Evolutionary conservation across 2,113 vertebrate species (phyloP), one percentile per base, ranked within the genome.

Genomic region (Caranx ignobilis): DNA sequence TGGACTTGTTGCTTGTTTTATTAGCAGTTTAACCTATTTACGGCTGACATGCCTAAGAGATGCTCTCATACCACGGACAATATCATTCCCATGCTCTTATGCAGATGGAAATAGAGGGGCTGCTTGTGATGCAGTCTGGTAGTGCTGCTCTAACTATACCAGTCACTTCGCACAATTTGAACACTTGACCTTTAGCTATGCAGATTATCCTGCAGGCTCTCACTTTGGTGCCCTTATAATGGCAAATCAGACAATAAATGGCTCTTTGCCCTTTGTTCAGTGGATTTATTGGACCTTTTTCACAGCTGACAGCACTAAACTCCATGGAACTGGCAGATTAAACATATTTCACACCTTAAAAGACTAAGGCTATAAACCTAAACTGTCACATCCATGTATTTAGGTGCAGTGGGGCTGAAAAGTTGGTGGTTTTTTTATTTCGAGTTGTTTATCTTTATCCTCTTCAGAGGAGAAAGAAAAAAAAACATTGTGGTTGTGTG

Each of bases 301-400:
- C 43, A 31, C 6, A 0, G 5, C 12, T 18, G 18, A 21, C 47
- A 26, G 10, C 15, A 32, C 37, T 47, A 4, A 48, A 63, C 48
- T 45, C 50, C 41, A 43, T 50, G 32, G 37, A 63, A 52, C 56
- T 73, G 54, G 68, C 63, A 68, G 11, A 61, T 31, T 63, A 78
- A 26, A 5, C 1, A 15, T 13, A 75, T 79, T 52, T 82, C 41
- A 69, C 75, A 72, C 74, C 5, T 19, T 43, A 15, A 32, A 69
- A 39, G 34, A 70, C 18, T 34, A 9, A 34, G 50, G 32, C 31
- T 32, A 15, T 84, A 63, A 70, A 70, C 3, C n/a, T n/a, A 11
- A 11, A 31, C 2, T 16, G 16, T 9, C 56, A 21, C 41, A 37
- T 32, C 4, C 0, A 0, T 43, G 5, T 32, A 43, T 79, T 48